phyloP scores from a whole-genome alignment of 2,888 invertebrate species.

The Leptinotarsa juncta region DNA sequence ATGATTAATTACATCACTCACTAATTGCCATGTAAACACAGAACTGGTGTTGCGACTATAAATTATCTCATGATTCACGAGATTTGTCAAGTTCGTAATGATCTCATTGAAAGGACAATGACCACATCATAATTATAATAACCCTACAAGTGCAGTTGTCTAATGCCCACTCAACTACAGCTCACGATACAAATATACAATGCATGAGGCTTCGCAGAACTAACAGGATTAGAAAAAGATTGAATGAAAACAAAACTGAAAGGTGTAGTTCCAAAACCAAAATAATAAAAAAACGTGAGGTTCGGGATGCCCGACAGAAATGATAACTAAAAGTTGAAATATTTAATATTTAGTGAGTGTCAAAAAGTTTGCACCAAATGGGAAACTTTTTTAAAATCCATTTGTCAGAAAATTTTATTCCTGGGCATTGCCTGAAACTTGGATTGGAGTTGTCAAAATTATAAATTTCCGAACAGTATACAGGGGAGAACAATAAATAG shows the following conservation, averaged over 20 bases:
- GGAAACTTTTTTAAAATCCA: no score
- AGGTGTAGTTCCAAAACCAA: neutral
- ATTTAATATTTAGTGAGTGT: no score
- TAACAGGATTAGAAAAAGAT: conserved; percentile 7
- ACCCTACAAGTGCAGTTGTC: conserved; percentile 40
- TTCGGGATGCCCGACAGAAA: neutral
- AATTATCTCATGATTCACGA: conserved; percentile 23
- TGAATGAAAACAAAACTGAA: neutral
- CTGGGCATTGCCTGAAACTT: no score
- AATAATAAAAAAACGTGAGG: neutral
- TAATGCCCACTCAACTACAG: conserved; percentile 30
- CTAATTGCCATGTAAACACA: conserved; percentile 12
- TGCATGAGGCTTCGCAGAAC: neutral
- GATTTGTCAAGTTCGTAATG: conserved; percentile 25
- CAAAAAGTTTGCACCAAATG: no score
- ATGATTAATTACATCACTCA: neutral
- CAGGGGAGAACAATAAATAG: no score
- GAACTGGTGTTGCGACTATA: neutral
- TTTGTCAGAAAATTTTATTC: no score
- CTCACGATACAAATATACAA: neutral
- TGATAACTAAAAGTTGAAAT: neutral
- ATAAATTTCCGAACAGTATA: no score
- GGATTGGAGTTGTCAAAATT: no score
- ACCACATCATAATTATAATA: conserved; percentile 37
- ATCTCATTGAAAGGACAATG: conserved; percentile 40